Evolutionary conservation across 2,797 vertebrate genomes (phyloP).

Genomic region (Megaceryle alcyon): DNA sequence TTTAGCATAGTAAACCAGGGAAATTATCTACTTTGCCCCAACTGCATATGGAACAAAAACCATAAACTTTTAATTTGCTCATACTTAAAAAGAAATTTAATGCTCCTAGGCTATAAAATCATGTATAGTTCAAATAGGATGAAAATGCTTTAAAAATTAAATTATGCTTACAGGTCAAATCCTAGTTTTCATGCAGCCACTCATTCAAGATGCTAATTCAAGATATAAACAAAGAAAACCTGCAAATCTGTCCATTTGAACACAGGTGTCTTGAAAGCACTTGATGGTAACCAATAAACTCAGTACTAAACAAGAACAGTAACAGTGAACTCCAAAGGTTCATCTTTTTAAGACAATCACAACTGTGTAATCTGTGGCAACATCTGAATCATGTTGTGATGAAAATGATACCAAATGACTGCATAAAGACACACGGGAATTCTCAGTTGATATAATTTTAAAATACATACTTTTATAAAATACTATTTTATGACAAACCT

Average conservation of each 20-base stretch:
- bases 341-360: neutral
- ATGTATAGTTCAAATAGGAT: neutral
- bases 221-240: neutral
- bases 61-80: neutral
- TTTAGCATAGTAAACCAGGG: neutral
- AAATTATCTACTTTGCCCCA: neutral
- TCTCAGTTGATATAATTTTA: neutral
- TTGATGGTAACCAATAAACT: neutral
- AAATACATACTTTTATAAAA: neutral
- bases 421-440: neutral
- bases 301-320: neutral
- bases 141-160: neutral
- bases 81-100: slow-evolving; percentile 16
- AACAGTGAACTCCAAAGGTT: neutral
- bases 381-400: neutral
- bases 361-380: neutral
- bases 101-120: neutral
- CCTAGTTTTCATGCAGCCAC: neutral
- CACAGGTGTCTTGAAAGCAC: neutral
- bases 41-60: neutral
- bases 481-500: neutral
- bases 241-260: neutral
- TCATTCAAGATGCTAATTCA: neutral
- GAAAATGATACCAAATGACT: neutral
- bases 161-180: neutral